A percentile compares a stretch with the other conserved stretches of the same genome.
phyloP scores from a whole-genome alignment of 2,888 invertebrate species.

The Volucella zonaria region DNA sequence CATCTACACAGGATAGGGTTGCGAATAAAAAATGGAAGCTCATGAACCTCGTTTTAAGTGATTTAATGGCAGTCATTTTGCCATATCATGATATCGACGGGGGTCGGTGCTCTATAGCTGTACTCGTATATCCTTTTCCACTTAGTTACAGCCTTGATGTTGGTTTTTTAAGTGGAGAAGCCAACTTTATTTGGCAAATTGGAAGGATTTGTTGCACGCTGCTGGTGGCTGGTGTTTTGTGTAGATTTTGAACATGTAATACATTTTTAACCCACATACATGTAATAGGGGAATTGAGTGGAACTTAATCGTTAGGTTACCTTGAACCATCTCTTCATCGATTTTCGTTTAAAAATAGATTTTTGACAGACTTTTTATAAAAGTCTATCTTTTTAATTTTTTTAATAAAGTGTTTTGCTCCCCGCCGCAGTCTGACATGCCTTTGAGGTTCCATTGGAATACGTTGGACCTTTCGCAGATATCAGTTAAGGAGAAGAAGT shows the following conservation, averaged over 20 bases:
- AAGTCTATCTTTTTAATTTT: too few species aligned
- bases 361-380: too few species aligned
- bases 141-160: slow-evolving; percentile 20
- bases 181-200: slow-evolving; percentile 21
- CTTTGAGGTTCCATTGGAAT: too few species aligned
- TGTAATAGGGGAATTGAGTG: too few species aligned
- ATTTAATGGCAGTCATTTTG: slow-evolving; percentile 20
- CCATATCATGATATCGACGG: slow-evolving; percentile 22
- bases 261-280: too few species aligned
- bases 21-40: slow-evolving; percentile 20
- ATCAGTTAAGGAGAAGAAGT: too few species aligned
- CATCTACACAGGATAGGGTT: neutral
- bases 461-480: too few species aligned
- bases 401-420: too few species aligned
- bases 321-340: too few species aligned
- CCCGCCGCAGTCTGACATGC: too few species aligned
- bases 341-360: too few species aligned
- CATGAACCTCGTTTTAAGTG: slow-evolving; percentile 29
- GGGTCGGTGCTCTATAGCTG: neutral
- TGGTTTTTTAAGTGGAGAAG: neutral
- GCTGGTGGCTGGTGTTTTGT: neutral
- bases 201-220: slow-evolving; percentile 1
- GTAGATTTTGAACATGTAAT: neutral
- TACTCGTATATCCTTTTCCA: slow-evolving; percentile 2
- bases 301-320: too few species aligned